Conservation (phyloP, 2,113 vertebrate genomes). For the Xenotilapia caudafasciata region DNA sequence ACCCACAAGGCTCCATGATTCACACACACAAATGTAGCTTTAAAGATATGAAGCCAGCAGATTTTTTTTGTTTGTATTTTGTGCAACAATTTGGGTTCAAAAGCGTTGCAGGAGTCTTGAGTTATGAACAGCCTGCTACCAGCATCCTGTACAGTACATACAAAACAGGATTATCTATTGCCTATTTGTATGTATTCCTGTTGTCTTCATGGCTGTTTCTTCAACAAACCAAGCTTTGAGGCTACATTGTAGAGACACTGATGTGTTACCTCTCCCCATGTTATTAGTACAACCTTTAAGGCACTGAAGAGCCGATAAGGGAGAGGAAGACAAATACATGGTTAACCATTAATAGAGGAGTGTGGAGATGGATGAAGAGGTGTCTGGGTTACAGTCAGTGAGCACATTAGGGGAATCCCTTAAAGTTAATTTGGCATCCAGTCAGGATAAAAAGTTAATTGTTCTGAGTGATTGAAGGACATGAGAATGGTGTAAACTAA, state of each 20-base stretch:
- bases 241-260: not conserved
- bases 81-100: not conserved
- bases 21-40: not conserved
- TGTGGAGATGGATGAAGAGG: not conserved
- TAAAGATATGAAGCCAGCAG: not conserved
- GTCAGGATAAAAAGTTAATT: not conserved
- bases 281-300: not conserved
- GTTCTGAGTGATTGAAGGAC: not conserved
- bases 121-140: not conserved
- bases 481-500: not conserved
- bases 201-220: not conserved
- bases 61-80: not conserved
- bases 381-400: not conserved
- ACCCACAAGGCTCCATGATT: not conserved
- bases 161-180: not conserved
- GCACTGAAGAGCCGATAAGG: not conserved
- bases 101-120: not conserved
- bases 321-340: not conserved
- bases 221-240: not conserved
- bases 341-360: constrained; percentile 17
- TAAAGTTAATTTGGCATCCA: not conserved
- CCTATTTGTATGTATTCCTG: not conserved
- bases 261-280: not conserved
- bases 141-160: not conserved
- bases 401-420: constrained; percentile 5